Percentiles rank a stretch among this genome's conserved stretches.
These are phyloP conservation scores for Genyomyrus donnyi DNA, from an alignment of 2,113 vertebrate genomes.

Conservation along the genomic window DNA sequence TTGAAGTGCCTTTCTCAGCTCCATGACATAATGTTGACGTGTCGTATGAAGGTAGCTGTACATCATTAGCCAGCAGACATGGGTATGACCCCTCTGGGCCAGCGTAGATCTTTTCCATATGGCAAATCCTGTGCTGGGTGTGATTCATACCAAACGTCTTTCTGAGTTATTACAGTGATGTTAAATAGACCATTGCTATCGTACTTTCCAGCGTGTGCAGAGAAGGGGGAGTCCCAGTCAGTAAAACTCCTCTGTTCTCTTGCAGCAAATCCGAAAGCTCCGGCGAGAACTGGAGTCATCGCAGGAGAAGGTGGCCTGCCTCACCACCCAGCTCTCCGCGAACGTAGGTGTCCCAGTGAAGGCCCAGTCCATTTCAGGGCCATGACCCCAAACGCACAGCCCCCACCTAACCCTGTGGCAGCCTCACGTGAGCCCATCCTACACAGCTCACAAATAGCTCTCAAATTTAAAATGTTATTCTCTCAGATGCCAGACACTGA, in stretches of 20 bases:
- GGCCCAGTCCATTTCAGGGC: too few relatives aligned
- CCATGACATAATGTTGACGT: neutral
- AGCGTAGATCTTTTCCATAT: neutral
- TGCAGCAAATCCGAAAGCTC: constrained; percentile 91
- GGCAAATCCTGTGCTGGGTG: neutral
- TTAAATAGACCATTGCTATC: neutral
- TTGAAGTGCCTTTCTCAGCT: neutral
- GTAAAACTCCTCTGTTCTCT: neutral
- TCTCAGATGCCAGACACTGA: neutral
- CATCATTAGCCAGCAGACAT: neutral
- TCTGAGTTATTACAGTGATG: neutral
- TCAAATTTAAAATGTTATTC: neutral
- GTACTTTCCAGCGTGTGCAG: neutral
- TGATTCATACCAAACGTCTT: neutral
- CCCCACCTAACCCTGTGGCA: neutral
- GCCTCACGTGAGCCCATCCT: neutral
- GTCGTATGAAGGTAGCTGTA: neutral
- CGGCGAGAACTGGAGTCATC: constrained; percentile 86
- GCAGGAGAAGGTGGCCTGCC: constrained; percentile 90
- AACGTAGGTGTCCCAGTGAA: constrained; percentile 66
- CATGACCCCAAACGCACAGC: neutral
- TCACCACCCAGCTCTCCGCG: constrained; percentile 87
- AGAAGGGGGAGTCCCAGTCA: neutral
- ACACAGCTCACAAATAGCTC: neutral
- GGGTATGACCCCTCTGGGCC: neutral